Evolutionary conservation across 2,797 vertebrate genomes (phyloP).

Genomic region (Aulostomus chinensis): DNA sequence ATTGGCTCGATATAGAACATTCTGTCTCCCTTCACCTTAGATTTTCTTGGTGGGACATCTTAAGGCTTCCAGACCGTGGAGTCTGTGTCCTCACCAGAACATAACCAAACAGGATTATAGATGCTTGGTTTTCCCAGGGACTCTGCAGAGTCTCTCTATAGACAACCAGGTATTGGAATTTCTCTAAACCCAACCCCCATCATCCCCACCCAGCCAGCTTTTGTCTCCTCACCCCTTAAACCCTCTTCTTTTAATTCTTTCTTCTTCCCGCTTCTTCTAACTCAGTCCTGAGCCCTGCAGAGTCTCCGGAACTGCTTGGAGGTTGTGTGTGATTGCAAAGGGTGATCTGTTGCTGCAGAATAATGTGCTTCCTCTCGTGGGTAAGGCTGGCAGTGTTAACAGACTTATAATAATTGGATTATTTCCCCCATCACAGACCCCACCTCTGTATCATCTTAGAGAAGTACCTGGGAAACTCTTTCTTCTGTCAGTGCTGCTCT

Average conservation of each 20-base stretch:
- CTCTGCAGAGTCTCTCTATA: constrained; percentile 47
- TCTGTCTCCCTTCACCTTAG: constrained; percentile 24
- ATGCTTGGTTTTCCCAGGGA: constrained; percentile 34
- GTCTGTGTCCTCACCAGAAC: constrained; percentile 39
- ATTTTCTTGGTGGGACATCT: constrained; percentile 26
- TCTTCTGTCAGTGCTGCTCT: constrained; percentile 45
- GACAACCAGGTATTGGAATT: constrained; percentile 58
- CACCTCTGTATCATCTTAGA: constrained; percentile 55
- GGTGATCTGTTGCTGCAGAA: constrained; percentile 48
- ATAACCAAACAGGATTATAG: constrained; percentile 62
- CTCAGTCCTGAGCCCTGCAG: constrained; percentile 37
- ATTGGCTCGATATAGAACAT: constrained; percentile 16
- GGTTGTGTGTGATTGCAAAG: constrained; percentile 49
- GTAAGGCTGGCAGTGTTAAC: constrained; percentile 52
- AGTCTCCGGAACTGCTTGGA: constrained; percentile 53
- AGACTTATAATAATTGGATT: constrained; percentile 71
- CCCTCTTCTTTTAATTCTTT: constrained; percentile 18
- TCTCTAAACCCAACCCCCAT: constrained; percentile 25
- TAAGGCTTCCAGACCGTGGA: constrained; percentile 22
- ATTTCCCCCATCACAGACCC: constrained; percentile 51
- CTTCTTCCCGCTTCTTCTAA: constrained; percentile 21
- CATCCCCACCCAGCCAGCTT: constrained; percentile 35
- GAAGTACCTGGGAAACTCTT: constrained; percentile 59
- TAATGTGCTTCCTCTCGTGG: constrained; percentile 60
- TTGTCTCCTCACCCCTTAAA: constrained; percentile 49